A percentile compares a stretch with the other conserved stretches of the same genome.
Evolutionary conservation across 92 coral and sea anemone species (phyloP).

Genomic region (Siderastrea siderea): DNA sequence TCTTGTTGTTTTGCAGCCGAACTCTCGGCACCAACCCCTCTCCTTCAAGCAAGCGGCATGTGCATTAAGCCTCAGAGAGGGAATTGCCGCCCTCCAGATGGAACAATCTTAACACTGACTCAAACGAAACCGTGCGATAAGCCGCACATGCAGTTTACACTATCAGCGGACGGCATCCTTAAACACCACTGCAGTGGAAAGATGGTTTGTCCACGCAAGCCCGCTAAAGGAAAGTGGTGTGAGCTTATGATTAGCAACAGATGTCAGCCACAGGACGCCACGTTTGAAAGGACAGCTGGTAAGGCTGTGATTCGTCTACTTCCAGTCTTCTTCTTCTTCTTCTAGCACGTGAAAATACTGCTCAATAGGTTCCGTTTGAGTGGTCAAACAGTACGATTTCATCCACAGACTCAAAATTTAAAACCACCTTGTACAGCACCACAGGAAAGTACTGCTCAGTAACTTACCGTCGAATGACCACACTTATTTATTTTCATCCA

Average conservation of each 20-base stretch:
- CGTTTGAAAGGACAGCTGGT: constrained; percentile 56
- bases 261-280: constrained; percentile 39
- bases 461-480: too few species aligned
- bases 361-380: too few species aligned
- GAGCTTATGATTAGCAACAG: constrained; percentile 56
- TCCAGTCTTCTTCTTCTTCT: not conserved
- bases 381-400: too few species aligned
- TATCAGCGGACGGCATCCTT: constrained; percentile 50
- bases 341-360: not conserved
- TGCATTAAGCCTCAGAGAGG: constrained; percentile 58
- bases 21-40: constrained; percentile 27
- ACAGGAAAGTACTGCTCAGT: too few species aligned
- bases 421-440: too few species aligned
- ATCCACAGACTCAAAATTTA: too few species aligned
- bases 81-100: constrained; percentile 42
- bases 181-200: constrained; percentile 69
- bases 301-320: not conserved
- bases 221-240: constrained; percentile 11
- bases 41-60: constrained; percentile 43
- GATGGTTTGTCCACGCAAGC: constrained; percentile 53
- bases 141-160: constrained; percentile 28
- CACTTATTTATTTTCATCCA: too few species aligned
- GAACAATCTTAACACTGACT: constrained; percentile 38
- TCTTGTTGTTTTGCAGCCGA: not conserved
- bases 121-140: constrained; percentile 22